Evolutionary conservation across 2,113 vertebrate species (phyloP), one percentile per base, ranked within the genome.

Genomic region (Carettochelys insculpta): DNA sequence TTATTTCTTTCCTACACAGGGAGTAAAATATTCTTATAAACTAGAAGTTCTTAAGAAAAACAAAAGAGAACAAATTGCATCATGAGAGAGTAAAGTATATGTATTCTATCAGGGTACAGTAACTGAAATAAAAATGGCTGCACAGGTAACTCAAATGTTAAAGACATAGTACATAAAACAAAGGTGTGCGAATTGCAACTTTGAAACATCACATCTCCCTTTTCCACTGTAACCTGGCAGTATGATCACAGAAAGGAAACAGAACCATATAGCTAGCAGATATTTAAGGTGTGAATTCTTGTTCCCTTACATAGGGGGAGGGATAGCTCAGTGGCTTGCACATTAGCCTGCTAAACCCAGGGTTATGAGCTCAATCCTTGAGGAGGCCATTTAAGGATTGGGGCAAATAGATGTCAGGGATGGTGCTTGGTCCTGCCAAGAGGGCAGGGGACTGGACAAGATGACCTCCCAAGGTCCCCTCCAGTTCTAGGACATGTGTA

Each of bases 111-210:
- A 90, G 89, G 68, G 85, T n/a, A 48, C 85, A 81, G 68, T 87
- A 88, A 82, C 79, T 86, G 84, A 65, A 34, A n/a, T 82, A 77
- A 82, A 81, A 38, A 24, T 6, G 1, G 50, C 82, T 87, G 77
- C 48, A 19, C 0, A 0, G 86, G 75, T 82, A 93, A 93, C 81
- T 92, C 68, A 87, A 90, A 93, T 82, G 90, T 89, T 93, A 89
- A 82, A 85, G 93, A 90, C 84, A 84, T 79, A 89, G 92, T 54
- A 80, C 3, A 76, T 85, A 87, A 90, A 92, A 88, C 76, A 77
- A 92, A 86, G 73, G n/a, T 76, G 80, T 79, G 54, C 87, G 90
- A 94, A 92, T 90, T 86, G 52, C 4, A n/a, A 68, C n/a, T 85
- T 95, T 97, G 87, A 84, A 80, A 86, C 11, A 78, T 27, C 4